These are phyloP conservation scores for Corydoras sp. DNA, from an alignment of 2,113 vertebrate genomes.

Conservation along the genomic window DNA sequence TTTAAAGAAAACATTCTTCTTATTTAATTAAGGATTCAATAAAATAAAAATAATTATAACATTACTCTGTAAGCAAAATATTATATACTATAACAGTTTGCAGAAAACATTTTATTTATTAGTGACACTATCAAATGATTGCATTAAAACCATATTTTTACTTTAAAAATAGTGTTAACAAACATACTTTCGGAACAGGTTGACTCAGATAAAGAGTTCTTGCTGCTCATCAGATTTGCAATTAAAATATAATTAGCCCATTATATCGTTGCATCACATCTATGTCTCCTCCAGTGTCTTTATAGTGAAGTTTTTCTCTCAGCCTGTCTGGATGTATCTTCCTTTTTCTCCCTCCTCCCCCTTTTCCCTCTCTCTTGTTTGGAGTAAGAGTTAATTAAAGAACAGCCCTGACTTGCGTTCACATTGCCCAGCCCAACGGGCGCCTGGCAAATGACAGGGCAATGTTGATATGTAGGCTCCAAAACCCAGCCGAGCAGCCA, in stretches of 20 bases:
- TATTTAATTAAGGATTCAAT: neutral
- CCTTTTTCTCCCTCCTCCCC: constrained; percentile 10
- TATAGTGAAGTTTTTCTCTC: constrained; percentile 16
- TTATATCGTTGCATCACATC: neutral
- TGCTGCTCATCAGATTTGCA: too few species aligned
- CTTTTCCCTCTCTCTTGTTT: constrained; percentile 6
- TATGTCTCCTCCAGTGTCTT: constrained; percentile 13
- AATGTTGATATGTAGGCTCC: constrained; percentile 33
- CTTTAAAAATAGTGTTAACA: too few species aligned
- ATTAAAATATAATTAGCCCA: neutral
- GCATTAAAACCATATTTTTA: too few species aligned
- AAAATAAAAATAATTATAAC: too few species aligned
- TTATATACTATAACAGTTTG: too few species aligned
- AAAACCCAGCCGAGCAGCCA: constrained; percentile 35
- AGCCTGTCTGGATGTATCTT: constrained; percentile 1
- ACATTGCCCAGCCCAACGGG: constrained; percentile 42
- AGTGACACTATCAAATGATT: too few species aligned
- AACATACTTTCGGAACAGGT: too few species aligned
- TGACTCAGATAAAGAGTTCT: too few species aligned
- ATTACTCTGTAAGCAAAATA: too few species aligned
- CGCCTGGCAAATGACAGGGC: constrained; percentile 45
- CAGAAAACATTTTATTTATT: too few species aligned
- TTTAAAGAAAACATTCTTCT: constrained; percentile 1
- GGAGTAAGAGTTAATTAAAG: constrained; percentile 45
- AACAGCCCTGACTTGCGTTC: constrained; percentile 41